Percentiles rank a stretch among this genome's conserved stretches.
Conservation (phyloP, 2,797 vertebrate species). For the Tapirus indicus region DNA sequence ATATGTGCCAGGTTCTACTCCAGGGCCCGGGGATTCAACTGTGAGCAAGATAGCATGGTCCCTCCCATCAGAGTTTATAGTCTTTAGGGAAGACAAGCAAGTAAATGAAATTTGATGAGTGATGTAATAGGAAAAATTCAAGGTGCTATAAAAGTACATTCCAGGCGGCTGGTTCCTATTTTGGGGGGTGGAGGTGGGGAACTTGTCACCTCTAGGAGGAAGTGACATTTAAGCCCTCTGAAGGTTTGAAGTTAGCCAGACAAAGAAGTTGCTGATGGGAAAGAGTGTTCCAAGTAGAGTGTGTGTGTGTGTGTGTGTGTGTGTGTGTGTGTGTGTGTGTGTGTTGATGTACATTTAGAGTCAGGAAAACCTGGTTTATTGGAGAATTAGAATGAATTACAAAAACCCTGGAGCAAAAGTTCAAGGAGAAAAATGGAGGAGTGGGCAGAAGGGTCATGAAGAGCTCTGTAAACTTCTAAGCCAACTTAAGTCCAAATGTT, state of each 20-base stretch:
- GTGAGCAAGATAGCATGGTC: not conserved
- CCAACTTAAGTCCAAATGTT: not conserved
- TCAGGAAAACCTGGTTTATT: not conserved
- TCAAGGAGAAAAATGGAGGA: not conserved
- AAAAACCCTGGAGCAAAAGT: not conserved
- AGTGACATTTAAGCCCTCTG: not conserved
- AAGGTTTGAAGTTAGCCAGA: not conserved
- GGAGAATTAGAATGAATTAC: not conserved
- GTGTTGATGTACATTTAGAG: not conserved
- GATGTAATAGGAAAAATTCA: not conserved
- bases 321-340: not conserved
- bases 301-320: not conserved
- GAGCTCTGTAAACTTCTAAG: not conserved
- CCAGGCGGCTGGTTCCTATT: not conserved
- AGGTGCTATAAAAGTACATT: not conserved
- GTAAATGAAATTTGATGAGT: not conserved
- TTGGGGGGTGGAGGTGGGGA: not conserved
- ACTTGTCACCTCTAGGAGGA: not conserved
- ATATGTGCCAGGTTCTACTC: not conserved
- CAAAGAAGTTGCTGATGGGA: not conserved
- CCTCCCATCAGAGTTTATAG: not conserved
- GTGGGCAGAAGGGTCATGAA: not conserved
- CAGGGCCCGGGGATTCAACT: not conserved
- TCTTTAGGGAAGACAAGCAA: not conserved
- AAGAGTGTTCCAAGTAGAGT: not conserved